Percentiles rank a stretch among this genome's conserved stretches.
phyloP scores from a whole-genome alignment of 2,888 invertebrate genomes.

The Acleris sparsana region DNA sequence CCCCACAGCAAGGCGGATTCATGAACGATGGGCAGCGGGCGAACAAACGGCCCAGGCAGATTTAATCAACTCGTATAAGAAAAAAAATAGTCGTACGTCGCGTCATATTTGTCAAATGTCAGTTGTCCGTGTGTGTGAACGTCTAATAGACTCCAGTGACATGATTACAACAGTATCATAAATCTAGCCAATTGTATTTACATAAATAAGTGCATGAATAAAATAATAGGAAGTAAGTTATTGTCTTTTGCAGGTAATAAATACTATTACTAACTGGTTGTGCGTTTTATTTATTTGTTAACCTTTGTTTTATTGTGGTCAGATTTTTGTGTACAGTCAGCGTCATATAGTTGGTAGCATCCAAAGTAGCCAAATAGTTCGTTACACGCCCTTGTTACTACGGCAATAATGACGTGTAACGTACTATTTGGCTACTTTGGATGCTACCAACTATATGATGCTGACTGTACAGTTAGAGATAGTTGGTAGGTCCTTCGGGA shows the following conservation, averaged over 20 bases:
- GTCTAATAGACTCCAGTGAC: conserved; percentile 71
- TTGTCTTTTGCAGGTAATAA: conserved; percentile 81
- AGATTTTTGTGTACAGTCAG: too few species aligned
- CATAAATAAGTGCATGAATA: conserved; percentile 79
- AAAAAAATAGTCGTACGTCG: conserved; percentile 36
- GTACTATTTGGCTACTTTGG: too few species aligned
- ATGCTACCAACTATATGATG: too few species aligned
- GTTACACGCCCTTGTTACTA: too few species aligned
- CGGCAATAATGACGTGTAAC: too few species aligned
- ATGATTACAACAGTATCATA: conserved; percentile 57
- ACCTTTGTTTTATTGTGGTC: too few species aligned
- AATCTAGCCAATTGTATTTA: conserved; percentile 83
- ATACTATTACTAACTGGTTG: conserved; percentile 73
- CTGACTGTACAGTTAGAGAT: too few species aligned
- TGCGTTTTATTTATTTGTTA: conserved; percentile 44
- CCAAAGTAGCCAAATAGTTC: too few species aligned
- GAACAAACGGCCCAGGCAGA: conserved; percentile 78
- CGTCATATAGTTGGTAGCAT: too few species aligned
- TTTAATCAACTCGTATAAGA: conserved; percentile 58
- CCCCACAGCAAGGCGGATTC: conserved; percentile 67
- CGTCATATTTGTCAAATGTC: conserved; percentile 59
- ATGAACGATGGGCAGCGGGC: conserved; percentile 81
- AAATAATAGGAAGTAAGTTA: conserved; percentile 72
- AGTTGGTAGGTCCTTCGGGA: too few species aligned
- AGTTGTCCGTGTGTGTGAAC: conserved; percentile 71